Conservation (phyloP, 2,888 invertebrate species). For the Nineta flava region DNA sequence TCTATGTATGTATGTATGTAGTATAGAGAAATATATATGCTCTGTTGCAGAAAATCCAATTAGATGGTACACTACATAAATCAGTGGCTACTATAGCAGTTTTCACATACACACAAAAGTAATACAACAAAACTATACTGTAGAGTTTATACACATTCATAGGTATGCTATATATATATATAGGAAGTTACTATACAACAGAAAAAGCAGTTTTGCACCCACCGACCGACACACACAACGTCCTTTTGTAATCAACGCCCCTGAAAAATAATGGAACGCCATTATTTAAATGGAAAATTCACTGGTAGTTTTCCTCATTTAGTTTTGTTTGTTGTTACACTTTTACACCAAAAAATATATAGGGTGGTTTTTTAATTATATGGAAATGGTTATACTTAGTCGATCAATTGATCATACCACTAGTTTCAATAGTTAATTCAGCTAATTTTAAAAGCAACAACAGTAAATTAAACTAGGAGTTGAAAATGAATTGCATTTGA, state of each 20-base stretch:
- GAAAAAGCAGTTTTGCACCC: background rate
- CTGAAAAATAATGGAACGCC: conserved; percentile 1
- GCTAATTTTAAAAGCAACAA: no score
- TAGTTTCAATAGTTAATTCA: no score
- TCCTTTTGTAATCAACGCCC: conserved; percentile 1
- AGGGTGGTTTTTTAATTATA: no score
- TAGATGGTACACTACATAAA: conserved; percentile 7
- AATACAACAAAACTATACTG: no score
- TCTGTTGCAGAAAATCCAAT: conserved; percentile 7
- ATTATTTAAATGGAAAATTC: conserved; percentile 1
- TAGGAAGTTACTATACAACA: background rate
- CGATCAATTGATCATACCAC: no score
- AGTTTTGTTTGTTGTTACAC: background rate
- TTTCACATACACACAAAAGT: background rate
- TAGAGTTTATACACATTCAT: no score
- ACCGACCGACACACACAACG: background rate
- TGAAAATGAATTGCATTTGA: no score
- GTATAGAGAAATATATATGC: background rate
- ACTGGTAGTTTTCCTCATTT: background rate
- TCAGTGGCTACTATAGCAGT: background rate
- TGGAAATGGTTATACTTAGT: no score
- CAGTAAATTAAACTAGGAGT: no score
- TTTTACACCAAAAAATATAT: no score
- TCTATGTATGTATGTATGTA: background rate
- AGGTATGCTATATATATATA: background rate